Percentiles rank a stretch among this genome's conserved stretches.
These are phyloP conservation scores for Pedetes capensis DNA, from an alignment of 2,113 vertebrate species.

Conservation along the genomic window DNA sequence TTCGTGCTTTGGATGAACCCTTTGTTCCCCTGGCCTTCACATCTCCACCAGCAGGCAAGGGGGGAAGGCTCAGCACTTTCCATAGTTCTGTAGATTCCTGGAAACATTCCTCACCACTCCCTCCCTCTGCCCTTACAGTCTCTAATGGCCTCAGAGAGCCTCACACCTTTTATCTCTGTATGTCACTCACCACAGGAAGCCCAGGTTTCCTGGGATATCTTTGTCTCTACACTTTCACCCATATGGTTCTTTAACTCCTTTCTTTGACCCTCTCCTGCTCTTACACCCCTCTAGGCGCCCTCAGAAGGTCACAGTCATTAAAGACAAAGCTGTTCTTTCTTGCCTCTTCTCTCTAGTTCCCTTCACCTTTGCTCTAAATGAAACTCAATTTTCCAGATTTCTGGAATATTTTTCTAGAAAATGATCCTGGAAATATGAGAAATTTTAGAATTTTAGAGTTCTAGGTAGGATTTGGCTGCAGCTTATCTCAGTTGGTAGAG, in stretches of 20 bases:
- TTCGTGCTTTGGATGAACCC: not conserved
- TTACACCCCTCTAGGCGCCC: not conserved
- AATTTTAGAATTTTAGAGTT: not conserved
- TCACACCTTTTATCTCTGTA: not conserved
- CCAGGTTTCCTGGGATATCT: not conserved
- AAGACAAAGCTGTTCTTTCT: not conserved
- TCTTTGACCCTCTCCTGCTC: not conserved
- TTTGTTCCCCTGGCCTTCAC: not conserved
- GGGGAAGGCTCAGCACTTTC: not conserved
- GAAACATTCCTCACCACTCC: not conserved
- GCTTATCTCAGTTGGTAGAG: too few relatives aligned
- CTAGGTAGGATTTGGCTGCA: too few relatives aligned
- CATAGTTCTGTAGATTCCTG: not conserved
- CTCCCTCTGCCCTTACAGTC: fast-evolving
- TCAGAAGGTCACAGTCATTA: not conserved
- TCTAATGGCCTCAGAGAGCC: not conserved
- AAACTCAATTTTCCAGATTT: not conserved
- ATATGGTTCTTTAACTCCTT: not conserved
- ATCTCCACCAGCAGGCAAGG: not conserved
- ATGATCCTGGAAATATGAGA: not conserved
- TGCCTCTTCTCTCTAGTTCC: not conserved
- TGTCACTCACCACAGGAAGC: not conserved
- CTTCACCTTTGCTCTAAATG: not conserved
- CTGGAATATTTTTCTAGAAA: not conserved
- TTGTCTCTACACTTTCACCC: not conserved